These are phyloP conservation scores for Ceyx erithaca DNA, from an alignment of 2,797 vertebrate genomes.

Conservation along the genomic window DNA sequence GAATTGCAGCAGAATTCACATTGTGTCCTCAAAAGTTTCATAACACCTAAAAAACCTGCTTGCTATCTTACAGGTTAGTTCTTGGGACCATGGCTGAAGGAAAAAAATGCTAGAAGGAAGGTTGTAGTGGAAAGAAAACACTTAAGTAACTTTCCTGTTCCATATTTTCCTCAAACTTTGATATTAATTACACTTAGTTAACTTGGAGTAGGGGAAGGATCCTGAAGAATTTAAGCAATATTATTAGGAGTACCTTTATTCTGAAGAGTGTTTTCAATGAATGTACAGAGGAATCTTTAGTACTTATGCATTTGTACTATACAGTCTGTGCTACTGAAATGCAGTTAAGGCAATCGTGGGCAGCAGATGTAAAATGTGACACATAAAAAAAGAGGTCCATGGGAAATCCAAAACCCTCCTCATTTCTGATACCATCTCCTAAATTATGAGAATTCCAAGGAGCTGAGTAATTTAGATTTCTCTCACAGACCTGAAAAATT, in stretches of 20 bases:
- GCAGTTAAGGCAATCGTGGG: background rate
- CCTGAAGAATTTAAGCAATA: background rate
- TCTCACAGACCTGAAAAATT: background rate
- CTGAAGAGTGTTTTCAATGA: background rate
- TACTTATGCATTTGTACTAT: background rate
- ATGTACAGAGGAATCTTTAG: background rate
- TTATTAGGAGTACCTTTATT: background rate
- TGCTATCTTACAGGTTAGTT: background rate
- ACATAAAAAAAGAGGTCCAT: background rate
- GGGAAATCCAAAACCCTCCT: background rate
- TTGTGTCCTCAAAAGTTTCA: background rate
- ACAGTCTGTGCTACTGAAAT: background rate
- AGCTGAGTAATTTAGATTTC: background rate
- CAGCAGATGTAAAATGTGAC: background rate
- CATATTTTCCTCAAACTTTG: background rate
- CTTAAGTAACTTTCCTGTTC: background rate
- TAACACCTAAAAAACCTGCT: background rate
- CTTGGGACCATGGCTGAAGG: background rate
- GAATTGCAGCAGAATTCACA: background rate
- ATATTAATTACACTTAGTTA: background rate
- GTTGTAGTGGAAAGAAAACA: background rate
- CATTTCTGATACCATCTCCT: background rate
- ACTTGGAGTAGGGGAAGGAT: background rate
- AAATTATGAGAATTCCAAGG: background rate
- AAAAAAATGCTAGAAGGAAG: background rate